These are phyloP conservation scores for Arvicanthis niloticus DNA, from an alignment of 2,113 vertebrate genomes.

Conservation along the genomic window DNA sequence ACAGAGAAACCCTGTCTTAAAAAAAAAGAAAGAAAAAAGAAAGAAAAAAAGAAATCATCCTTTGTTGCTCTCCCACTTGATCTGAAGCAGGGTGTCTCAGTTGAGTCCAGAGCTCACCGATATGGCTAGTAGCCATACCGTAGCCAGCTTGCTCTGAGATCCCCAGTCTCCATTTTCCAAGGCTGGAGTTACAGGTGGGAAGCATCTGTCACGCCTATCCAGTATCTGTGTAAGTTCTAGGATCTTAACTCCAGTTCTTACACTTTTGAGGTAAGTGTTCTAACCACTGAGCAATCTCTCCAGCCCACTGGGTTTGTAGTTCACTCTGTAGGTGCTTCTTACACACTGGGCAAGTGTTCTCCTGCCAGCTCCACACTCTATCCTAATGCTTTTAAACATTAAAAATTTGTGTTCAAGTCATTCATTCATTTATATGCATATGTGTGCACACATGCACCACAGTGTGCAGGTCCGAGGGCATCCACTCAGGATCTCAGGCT, in stretches of 20 bases:
- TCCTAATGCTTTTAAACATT: background rate
- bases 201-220: background rate
- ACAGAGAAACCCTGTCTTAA: background rate
- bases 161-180: background rate
- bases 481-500: background rate
- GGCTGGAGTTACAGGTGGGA: background rate
- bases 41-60: too few relatives aligned
- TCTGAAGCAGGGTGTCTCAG: background rate
- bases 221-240: background rate
- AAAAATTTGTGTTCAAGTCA: background rate
- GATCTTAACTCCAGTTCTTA: background rate
- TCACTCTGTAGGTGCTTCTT: background rate
- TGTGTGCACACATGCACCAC: background rate
- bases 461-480: background rate
- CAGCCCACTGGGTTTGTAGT: background rate
- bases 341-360: too few relatives aligned
- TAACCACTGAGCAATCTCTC: background rate
- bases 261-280: background rate
- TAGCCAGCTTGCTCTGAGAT: background rate
- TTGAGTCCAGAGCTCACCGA: background rate
- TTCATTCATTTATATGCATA: background rate
- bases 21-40: too few relatives aligned
- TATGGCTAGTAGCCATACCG: background rate
- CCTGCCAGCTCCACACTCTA: background rate
- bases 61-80: background rate